Base-by-base conservation (phyloP, 2,113 vertebrate species). In the Silurus meridionalis region DNA sequence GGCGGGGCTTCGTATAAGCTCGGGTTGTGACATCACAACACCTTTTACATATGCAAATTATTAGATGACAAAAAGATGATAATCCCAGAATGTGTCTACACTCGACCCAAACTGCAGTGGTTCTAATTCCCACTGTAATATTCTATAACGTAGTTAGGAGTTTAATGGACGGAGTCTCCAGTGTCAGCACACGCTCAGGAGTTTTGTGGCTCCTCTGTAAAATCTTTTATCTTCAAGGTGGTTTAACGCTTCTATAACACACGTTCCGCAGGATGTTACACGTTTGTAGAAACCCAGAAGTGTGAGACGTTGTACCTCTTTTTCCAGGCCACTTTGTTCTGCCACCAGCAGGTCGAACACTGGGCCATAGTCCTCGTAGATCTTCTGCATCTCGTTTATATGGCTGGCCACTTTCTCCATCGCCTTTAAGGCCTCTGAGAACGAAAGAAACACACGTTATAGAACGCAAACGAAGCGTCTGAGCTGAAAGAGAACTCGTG, bases 311-410 rank as follows among this genome's bases (percentile, higher is more conserved):
- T 28, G 28, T 92, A 98, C 98, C 97, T 99, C 98, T 93, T 96
- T 98, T 86, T 98, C 95, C 0, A 95, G 92, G 78, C 97, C 96
- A 2, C 92, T 97, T 93, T 99, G 98, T 91, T 99, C 98, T 0
- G 97, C 95, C 5, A 99, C 97, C 0, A 99, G 94, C 92, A 98
- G 98, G 92, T 99, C 98, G 87, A 99, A 99, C 87, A 99, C 97
- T 0, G 96, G 92, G 86, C 98, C 97, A 2, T 97, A 99, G 89
- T 98, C 98, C 93, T 99, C 98, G 5, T 99, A 98, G 89, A 99
- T 96, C 95, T 99, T 99, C 95, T 99, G 98, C 98, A 99, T 99
- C 94, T 99, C 98, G 0, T 99, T 99, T 92, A 99, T 99, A 92
- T 99, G 97, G 90, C 97, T 99, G 37, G 98, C 98, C 74, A 99